Evolutionary conservation across 2,888 invertebrate genomes (phyloP).

Genomic region (Nudaria mundana): DNA sequence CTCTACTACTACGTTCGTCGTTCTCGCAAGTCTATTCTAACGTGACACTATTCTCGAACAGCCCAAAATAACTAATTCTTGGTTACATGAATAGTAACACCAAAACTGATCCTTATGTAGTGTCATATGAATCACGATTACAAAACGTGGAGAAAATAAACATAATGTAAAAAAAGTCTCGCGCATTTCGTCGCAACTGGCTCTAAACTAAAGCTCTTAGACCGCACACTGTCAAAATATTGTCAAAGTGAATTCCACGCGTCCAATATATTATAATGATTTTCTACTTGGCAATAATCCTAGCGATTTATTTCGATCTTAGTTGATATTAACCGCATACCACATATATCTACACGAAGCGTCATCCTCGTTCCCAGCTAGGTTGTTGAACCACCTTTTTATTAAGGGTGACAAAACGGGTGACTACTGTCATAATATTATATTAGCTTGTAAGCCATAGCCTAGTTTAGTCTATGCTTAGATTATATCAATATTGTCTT

Average conservation of each 20-base stretch:
- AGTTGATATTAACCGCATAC: slow-evolving; percentile 75
- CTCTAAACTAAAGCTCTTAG: slow-evolving; percentile 59
- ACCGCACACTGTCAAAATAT: slow-evolving; percentile 79
- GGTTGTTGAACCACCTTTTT: slow-evolving; percentile 76
- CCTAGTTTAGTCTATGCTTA: too few relatives aligned
- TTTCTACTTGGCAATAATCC: slow-evolving; percentile 80
- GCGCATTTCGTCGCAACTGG: slow-evolving; percentile 44
- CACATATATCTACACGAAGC: slow-evolving; percentile 71
- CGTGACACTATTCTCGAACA: slow-evolving; percentile 23
- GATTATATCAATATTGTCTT: too few relatives aligned
- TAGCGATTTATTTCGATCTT: slow-evolving; percentile 79
- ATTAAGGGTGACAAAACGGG: slow-evolving; percentile 54
- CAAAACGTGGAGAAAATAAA: slow-evolving; percentile 49
- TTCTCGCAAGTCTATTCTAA: slow-evolving; percentile 29
- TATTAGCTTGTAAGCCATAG: too few relatives aligned
- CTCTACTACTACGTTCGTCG: slow-evolving; percentile 15
- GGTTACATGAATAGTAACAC: slow-evolving; percentile 39
- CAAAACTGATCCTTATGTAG: slow-evolving; percentile 58
- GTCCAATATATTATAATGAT: slow-evolving; percentile 79
- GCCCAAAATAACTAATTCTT: slow-evolving; percentile 29
- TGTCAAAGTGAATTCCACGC: slow-evolving; percentile 78
- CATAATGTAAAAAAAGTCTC: slow-evolving; percentile 51
- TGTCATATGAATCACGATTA: slow-evolving; percentile 45
- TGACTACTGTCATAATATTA: too few relatives aligned
- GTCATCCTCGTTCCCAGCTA: slow-evolving; percentile 55